These are phyloP conservation scores for Aplocera efformata DNA, from an alignment of 2,888 invertebrate species.

Conservation along the genomic window DNA sequence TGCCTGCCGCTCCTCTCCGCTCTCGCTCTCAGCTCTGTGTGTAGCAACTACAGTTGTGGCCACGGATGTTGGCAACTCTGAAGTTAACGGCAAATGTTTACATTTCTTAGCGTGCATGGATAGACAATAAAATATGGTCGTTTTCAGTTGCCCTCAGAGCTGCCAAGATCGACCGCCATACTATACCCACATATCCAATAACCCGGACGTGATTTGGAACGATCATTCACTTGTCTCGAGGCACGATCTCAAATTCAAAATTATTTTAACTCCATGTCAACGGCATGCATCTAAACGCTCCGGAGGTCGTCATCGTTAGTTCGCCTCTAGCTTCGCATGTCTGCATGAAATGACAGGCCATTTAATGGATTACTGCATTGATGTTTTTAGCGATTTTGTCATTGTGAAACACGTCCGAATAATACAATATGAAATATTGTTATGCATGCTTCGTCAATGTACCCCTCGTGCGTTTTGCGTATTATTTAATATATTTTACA, in stretches of 20 bases:
- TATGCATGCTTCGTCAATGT: conserved; percentile 2
- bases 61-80: too few species aligned
- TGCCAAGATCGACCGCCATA: too few species aligned
- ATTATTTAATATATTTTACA: too few species aligned
- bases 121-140: too few species aligned
- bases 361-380: neutral
- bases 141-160: too few species aligned
- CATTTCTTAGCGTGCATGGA: too few species aligned
- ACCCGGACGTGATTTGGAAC: conserved; percentile 27
- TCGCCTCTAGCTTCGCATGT: conserved; percentile 34
- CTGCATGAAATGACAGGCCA: conserved; percentile 25
- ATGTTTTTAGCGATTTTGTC: neutral
- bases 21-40: conserved; percentile 31
- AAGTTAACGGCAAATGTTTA: too few species aligned
- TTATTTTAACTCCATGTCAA: too few species aligned
- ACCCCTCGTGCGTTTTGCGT: neutral
- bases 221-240: conserved; percentile 4
- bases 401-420: too few species aligned
- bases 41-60: too few species aligned
- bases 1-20: conserved; percentile 34
- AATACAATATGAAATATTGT: neutral
- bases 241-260: too few species aligned
- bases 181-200: conserved; percentile 23
- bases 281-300: too few species aligned
- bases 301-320: conserved; percentile 5